phyloP scores from a whole-genome alignment of 2,113 vertebrate genomes.

The Danionella cerebrum region DNA sequence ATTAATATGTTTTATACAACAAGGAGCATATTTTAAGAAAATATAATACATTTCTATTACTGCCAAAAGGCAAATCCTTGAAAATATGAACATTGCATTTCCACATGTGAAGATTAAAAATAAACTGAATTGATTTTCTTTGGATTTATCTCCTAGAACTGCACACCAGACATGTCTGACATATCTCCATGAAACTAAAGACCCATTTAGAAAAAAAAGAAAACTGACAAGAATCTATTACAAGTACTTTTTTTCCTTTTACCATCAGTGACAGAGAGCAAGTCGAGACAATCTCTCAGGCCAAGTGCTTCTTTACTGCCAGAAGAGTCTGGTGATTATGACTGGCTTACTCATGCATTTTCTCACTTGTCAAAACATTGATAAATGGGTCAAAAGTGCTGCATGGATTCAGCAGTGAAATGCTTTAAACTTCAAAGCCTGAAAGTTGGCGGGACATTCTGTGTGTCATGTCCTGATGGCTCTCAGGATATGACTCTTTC shows the following conservation, averaged over 20 bases:
- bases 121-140: neutral
- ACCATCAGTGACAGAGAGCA: conserved; percentile 4
- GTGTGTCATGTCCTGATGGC: neutral
- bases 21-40: too few relatives aligned
- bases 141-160: neutral
- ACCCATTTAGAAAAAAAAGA: neutral
- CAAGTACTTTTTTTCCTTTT: neutral
- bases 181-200: conserved; percentile 5
- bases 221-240: conserved; percentile 19
- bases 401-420: neutral
- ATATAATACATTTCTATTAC: too few relatives aligned
- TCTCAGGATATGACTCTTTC: conserved; percentile 19
- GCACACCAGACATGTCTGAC: neutral
- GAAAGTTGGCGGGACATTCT: conserved; percentile 7
- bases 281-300: conserved; percentile 3
- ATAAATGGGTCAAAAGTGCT: conserved; percentile 18
- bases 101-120: too few relatives aligned
- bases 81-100: too few relatives aligned
- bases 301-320: neutral
- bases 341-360: neutral
- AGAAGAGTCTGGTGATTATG: neutral
- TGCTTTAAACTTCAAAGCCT: conserved; percentile 12
- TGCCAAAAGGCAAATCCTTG: too few relatives aligned
- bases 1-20: too few relatives aligned
- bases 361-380: conserved; percentile 35